Conservation (phyloP, 2,113 vertebrate species). For the Heterochromis multidens region DNA sequence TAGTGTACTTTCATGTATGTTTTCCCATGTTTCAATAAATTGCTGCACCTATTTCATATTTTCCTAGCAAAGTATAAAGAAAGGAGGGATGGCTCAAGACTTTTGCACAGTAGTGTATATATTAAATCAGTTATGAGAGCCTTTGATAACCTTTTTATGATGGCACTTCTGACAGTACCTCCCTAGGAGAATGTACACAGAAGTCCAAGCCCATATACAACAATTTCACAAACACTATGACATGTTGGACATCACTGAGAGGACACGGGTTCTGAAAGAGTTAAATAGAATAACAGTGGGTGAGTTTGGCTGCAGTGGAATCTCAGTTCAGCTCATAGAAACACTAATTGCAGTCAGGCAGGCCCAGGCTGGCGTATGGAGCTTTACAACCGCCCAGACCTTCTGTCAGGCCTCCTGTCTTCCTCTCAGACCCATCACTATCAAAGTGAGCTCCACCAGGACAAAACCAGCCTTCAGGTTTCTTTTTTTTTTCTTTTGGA, state of each 20-base stretch:
- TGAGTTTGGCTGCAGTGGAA: conserved; percentile 61
- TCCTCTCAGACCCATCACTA: conserved; percentile 38
- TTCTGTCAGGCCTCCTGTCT: conserved; percentile 67
- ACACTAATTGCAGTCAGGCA: conserved; percentile 69
- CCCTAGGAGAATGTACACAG: background rate
- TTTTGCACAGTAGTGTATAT: too few relatives aligned
- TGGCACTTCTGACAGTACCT: background rate
- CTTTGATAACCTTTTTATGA: background rate
- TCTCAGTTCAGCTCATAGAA: conserved; percentile 58
- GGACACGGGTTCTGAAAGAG: conserved; percentile 12
- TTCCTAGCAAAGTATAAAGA: too few relatives aligned
- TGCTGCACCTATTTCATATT: too few relatives aligned
- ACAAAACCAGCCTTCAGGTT: conserved; percentile 10
- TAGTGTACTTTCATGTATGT: too few relatives aligned
- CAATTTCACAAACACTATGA: conserved; percentile 10
- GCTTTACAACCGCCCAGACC: conserved; percentile 62
- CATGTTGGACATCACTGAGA: background rate
- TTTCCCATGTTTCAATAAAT: too few relatives aligned
- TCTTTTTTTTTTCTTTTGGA: conserved; percentile 1
- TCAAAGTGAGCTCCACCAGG: conserved; percentile 24
- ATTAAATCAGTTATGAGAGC: too few relatives aligned
- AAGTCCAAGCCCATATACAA: conserved; percentile 3
- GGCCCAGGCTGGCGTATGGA: conserved; percentile 60
- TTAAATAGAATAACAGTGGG: conserved; percentile 43
- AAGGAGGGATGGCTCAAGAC: too few relatives aligned